Evolutionary conservation across 2,888 invertebrate genomes (phyloP).

Genomic region (Pteria penguin): DNA sequence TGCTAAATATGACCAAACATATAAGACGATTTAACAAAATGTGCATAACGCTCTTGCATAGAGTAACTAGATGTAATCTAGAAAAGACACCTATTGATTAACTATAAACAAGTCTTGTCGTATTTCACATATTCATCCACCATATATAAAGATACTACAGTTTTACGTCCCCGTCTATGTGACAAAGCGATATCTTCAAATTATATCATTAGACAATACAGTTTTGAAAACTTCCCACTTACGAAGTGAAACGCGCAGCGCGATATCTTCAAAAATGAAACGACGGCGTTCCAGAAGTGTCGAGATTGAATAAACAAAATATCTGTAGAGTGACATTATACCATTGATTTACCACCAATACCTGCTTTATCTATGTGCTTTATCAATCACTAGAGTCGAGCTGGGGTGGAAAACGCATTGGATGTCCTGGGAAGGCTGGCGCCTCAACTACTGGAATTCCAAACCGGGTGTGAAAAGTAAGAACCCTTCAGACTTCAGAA

Average conservation of each 20-base stretch:
- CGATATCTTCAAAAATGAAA: background rate
- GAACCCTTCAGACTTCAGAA: background rate
- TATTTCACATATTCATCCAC: too few species aligned
- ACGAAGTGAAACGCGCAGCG: background rate
- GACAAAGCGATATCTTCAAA: background rate
- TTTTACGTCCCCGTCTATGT: too few species aligned
- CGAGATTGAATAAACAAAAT: background rate
- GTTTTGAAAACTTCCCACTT: background rate
- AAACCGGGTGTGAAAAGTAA: background rate
- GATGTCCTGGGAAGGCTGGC: too few species aligned
- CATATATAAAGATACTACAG: too few species aligned
- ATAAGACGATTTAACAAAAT: too few species aligned
- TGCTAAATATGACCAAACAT: too few species aligned
- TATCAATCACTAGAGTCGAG: background rate
- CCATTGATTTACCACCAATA: background rate
- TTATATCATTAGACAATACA: background rate
- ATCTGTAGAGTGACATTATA: background rate
- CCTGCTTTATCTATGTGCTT: background rate
- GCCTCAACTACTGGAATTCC: background rate
- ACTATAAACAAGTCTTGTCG: too few species aligned
- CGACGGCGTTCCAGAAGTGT: background rate
- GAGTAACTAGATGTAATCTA: too few species aligned
- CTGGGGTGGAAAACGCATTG: too few species aligned
- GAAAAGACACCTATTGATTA: too few species aligned
- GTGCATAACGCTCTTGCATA: too few species aligned